Evolutionary conservation across 2,113 vertebrate species (phyloP).

Genomic region (Hemicordylus capensis): DNA sequence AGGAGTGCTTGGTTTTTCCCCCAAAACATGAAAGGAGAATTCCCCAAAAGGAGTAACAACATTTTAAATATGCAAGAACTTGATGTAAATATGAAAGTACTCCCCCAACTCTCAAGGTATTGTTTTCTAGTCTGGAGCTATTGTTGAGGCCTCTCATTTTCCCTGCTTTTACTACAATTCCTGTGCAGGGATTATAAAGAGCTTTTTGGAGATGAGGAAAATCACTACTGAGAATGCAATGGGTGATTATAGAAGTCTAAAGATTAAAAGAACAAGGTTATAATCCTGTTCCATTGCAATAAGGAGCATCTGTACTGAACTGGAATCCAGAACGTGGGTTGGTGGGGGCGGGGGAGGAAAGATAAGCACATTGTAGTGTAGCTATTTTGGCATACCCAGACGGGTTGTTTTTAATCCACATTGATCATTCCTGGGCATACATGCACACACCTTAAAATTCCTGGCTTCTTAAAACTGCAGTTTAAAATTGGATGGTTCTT

Average conservation of each 20-base stretch:
- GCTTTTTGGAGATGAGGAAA: neutral
- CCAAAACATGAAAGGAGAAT: neutral
- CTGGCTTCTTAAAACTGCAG: neutral
- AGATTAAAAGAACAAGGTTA: neutral
- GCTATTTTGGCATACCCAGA: neutral
- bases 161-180: neutral
- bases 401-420: neutral
- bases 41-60: neutral
- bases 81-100: neutral
- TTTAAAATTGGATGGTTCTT: neutral
- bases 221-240: too few relatives aligned
- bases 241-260: neutral
- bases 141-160: neutral
- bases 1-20: too few relatives aligned
- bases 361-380: neutral
- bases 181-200: neutral
- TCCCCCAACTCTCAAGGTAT: too few relatives aligned
- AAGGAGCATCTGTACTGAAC: slow-evolving; percentile 6
- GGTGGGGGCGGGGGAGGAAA: neutral
- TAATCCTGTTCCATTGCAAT: neutral
- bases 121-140: neutral
- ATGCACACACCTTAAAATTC: neutral
- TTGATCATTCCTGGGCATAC: neutral
- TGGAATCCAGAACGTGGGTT: neutral
- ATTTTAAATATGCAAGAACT: neutral